phyloP scores from a whole-genome alignment of 1,140 invertebrate species.

The Pygmarrhopalites habei region DNA sequence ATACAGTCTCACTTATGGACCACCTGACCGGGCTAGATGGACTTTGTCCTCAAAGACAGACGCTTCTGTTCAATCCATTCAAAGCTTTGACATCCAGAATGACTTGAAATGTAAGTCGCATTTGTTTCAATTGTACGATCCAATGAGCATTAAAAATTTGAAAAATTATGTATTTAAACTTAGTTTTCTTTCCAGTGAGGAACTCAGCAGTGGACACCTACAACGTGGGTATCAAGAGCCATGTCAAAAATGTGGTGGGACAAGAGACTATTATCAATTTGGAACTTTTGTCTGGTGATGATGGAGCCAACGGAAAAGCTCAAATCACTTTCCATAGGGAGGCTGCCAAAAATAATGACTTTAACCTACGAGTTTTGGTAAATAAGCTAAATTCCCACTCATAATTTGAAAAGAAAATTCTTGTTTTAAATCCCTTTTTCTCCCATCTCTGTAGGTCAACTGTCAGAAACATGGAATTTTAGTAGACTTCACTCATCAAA shows the following conservation, averaged over 20 bases:
- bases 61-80: neutral
- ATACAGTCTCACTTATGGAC: slow-evolving; percentile 9
- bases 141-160: neutral
- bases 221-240: neutral
- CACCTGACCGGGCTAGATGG: slow-evolving; percentile 4
- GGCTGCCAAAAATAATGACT: slow-evolving; percentile 6
- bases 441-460: too few relatives aligned
- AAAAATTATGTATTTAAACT: neutral
- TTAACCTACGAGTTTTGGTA: neutral
- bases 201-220: neutral
- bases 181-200: neutral
- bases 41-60: neutral
- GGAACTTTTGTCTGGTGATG: neutral
- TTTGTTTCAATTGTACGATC: neutral
- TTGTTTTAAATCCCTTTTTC: too few relatives aligned
- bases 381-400: neutral
- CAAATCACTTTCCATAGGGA: neutral
- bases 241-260: slow-evolving; percentile 7
- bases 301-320: neutral
- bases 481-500: too few relatives aligned
- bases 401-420: too few relatives aligned
- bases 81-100: slow-evolving; percentile 25
- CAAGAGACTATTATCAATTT: neutral
- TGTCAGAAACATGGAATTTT: too few relatives aligned
- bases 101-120: slow-evolving; percentile 10